These are phyloP conservation scores for Hystrix brachyura DNA, from an alignment of 2,113 vertebrate genomes.

Conservation along the genomic window DNA sequence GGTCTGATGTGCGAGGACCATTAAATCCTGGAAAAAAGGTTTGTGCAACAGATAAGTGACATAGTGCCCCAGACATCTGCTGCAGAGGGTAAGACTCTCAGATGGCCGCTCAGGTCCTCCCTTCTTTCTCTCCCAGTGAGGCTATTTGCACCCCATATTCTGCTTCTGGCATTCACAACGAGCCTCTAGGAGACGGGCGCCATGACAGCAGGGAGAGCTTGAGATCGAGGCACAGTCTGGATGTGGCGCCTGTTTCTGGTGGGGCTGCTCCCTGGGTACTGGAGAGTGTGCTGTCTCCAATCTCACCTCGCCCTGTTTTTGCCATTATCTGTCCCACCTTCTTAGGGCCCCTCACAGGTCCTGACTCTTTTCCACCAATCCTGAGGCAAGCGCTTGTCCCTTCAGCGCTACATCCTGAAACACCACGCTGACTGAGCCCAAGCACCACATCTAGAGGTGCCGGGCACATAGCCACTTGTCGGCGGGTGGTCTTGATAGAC, in stretches of 20 bases:
- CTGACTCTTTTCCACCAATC: background rate
- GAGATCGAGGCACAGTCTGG: rapidly evolving
- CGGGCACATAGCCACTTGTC: rapidly evolving
- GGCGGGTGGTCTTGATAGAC: rapidly evolving
- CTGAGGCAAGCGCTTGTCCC: background rate
- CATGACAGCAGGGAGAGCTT: rapidly evolving
- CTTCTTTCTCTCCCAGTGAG: no score
- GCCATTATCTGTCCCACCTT: no score
- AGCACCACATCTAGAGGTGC: background rate
- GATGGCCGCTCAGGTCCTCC: rapidly evolving
- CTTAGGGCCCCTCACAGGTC: no score
- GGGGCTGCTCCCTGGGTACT: rapidly evolving
- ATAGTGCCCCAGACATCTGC: no score
- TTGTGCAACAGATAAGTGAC: background rate
- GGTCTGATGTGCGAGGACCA: background rate
- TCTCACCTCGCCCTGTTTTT: background rate
- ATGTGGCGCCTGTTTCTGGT: rapidly evolving
- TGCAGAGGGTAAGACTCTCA: background rate
- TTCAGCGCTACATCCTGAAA: no score
- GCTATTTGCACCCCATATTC: background rate
- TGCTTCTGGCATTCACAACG: background rate
- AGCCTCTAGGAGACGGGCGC: background rate
- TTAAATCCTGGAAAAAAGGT: background rate
- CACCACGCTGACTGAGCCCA: no score
- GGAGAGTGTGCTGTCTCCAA: no score